Conservation (phyloP, 2,888 invertebrate species). For the Agonum fuliginosum region DNA sequence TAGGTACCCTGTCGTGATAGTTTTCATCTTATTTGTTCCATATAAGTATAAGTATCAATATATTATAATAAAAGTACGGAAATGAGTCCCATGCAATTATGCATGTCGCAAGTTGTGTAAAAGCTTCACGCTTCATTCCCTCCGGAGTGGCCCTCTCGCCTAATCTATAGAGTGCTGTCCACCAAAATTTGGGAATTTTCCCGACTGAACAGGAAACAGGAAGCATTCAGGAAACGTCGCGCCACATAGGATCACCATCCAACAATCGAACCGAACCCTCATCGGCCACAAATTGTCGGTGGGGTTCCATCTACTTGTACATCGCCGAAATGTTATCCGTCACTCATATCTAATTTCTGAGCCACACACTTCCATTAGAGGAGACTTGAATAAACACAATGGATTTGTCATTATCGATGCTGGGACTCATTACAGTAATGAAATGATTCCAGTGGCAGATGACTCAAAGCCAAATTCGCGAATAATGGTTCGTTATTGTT, state of each 20-base stretch:
- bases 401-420: constrained; percentile 53
- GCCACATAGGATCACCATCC: not conserved
- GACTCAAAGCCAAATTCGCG: constrained; percentile 53
- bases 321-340: not conserved
- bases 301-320: not conserved
- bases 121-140: not conserved
- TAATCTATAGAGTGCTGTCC: constrained; percentile 23
- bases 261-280: constrained; percentile 41
- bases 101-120: not conserved
- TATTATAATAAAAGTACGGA: not conserved
- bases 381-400: constrained; percentile 50
- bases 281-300: constrained; percentile 42
- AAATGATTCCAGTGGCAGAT: constrained; percentile 54
- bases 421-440: constrained; percentile 51
- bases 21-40: too few relatives aligned
- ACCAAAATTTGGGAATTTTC: constrained; percentile 9
- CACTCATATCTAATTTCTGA: constrained; percentile 38
- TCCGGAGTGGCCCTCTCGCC: not conserved
- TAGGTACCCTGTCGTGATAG: too few relatives aligned
- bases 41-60: too few relatives aligned
- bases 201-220: constrained; percentile 22
- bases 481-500: constrained; percentile 40
- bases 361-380: constrained; percentile 21
- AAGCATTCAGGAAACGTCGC: constrained; percentile 23
- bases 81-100: not conserved